Conservation (phyloP, 2,797 vertebrate species). For the Acrossocheilus fasciatus region DNA sequence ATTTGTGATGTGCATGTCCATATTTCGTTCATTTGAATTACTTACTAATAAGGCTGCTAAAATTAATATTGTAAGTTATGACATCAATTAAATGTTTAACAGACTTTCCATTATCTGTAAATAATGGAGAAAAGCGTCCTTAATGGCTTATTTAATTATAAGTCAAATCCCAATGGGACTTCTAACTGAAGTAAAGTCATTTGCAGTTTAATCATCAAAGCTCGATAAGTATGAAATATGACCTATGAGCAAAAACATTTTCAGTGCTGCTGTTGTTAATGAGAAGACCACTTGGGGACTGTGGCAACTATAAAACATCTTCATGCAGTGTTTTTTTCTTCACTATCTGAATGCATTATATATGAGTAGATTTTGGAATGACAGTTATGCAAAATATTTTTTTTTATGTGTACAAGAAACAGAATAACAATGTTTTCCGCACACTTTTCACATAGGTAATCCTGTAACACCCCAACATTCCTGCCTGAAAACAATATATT, state of each 20-base stretch:
- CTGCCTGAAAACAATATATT: neutral
- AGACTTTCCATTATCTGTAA: neutral
- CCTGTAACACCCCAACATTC: neutral
- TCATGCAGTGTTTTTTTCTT: neutral
- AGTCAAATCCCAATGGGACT: neutral
- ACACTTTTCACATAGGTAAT: neutral
- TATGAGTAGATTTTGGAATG: neutral
- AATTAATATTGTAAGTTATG: neutral
- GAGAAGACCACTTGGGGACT: neutral
- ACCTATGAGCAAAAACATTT: slow-evolving; percentile 1
- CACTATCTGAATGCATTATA: neutral
- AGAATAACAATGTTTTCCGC: neutral
- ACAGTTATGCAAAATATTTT: neutral
- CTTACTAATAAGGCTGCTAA: neutral
- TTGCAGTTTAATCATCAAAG: slow-evolving; percentile 24
- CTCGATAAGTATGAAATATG: neutral
- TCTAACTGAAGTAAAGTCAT: neutral
- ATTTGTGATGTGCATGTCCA: neutral
- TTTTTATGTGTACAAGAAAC: neutral
- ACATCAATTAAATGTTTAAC: neutral
- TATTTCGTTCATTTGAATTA: neutral
- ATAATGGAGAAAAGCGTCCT: neutral
- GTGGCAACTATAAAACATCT: neutral
- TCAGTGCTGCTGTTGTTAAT: neutral
- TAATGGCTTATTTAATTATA: neutral